Evolutionary conservation across 2,797 vertebrate genomes (phyloP).

Genomic region (Synanceia verrucosa): DNA sequence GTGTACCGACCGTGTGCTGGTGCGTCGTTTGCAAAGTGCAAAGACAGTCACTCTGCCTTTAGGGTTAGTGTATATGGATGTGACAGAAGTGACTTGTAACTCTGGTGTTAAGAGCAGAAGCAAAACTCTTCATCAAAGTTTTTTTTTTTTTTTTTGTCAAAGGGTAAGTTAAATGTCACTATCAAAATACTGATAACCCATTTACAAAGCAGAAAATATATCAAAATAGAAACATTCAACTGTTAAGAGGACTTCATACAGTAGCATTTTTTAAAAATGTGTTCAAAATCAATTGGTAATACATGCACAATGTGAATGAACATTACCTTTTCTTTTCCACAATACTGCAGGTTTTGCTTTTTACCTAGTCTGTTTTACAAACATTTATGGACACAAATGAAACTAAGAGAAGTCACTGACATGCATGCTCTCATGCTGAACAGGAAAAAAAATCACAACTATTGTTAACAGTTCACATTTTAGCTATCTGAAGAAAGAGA

Average conservation of each 20-base stretch:
- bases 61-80: constrained; percentile 71
- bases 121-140: constrained; percentile 41
- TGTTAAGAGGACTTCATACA: constrained; percentile 71
- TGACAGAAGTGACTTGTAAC: constrained; percentile 42
- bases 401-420: constrained; percentile 63
- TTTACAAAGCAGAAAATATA: constrained; percentile 64
- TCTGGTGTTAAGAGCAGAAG: constrained; percentile 48
- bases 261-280: constrained; percentile 56
- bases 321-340: constrained; percentile 54
- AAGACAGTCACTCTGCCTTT: constrained; percentile 38
- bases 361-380: constrained; percentile 62
- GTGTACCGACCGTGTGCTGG: constrained; percentile 35
- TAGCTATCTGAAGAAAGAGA: constrained; percentile 61
- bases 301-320: constrained; percentile 64
- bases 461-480: constrained; percentile 83
- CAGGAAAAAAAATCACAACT: constrained; percentile 68
- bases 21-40: constrained; percentile 49
- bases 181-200: constrained; percentile 60
- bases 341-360: constrained; percentile 72
- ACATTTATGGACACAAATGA: constrained; percentile 64
- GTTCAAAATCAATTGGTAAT: constrained; percentile 63
- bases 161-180: constrained; percentile 57
- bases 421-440: constrained; percentile 68
- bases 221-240: constrained; percentile 61
- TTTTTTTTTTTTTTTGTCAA: constrained; percentile 42